Percentiles rank a stretch among this genome's conserved stretches.
These are phyloP conservation scores for Oncorhynchus masou DNA, from an alignment of 2,113 vertebrate genomes.

Conservation along the genomic window DNA sequence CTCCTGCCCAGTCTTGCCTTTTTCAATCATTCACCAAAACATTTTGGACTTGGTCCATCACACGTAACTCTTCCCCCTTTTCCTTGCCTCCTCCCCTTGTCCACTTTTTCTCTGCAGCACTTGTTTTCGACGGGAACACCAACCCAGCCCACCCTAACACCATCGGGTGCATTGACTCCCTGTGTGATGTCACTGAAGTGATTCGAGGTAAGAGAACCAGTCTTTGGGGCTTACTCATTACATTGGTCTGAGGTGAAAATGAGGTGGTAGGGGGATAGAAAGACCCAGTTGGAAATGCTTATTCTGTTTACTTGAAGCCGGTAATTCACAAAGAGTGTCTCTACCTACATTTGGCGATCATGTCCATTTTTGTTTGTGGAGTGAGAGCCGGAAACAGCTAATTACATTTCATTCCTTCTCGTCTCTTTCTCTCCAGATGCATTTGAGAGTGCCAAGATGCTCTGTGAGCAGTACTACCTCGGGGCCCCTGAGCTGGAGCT, in stretches of 20 bases:
- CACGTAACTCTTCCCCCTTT: neutral
- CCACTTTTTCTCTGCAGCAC: slow-evolving; percentile 69
- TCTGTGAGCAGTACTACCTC: slow-evolving; percentile 88
- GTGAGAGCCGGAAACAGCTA: neutral
- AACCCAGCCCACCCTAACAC: slow-evolving; percentile 83
- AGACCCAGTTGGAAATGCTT: neutral
- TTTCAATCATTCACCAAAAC: slow-evolving; percentile 11
- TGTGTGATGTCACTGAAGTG: slow-evolving; percentile 79
- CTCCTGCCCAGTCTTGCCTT: neutral
- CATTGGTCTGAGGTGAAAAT: neutral
- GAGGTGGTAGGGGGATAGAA: neutral
- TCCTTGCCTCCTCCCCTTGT: neutral
- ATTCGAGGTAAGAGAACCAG: slow-evolving; percentile 71
- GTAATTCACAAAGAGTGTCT: neutral
- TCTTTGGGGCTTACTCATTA: neutral
- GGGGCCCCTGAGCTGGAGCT: slow-evolving; percentile 83
- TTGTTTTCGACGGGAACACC: slow-evolving; percentile 82
- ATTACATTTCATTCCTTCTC: neutral
- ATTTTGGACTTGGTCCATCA: neutral
- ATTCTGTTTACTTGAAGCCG: neutral
- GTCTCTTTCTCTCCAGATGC: slow-evolving; percentile 69
- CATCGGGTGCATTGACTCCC: slow-evolving; percentile 86
- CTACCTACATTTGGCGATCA: neutral
- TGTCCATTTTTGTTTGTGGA: neutral
- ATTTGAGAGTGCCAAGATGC: slow-evolving; percentile 84